Evolutionary conservation across 2,888 invertebrate species (phyloP).

Genomic region (Machimus atricapillus): DNA sequence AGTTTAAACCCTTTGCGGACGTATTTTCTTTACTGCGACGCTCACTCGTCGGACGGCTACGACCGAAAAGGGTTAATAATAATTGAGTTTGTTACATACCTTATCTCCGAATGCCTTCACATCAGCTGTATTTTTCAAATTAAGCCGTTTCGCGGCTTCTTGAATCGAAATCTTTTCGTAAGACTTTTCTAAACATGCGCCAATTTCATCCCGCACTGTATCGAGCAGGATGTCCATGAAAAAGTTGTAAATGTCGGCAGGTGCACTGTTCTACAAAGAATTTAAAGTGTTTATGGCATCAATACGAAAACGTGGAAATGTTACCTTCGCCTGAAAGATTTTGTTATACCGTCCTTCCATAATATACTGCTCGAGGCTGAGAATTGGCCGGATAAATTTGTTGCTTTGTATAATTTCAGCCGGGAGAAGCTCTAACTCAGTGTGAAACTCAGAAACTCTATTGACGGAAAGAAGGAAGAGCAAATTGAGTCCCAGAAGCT

Average conservation of each 20-base stretch:
- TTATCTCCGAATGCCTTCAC: slow-evolving; percentile 82
- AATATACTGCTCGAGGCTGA: slow-evolving; percentile 95
- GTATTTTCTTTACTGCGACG: too few species aligned
- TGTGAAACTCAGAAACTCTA: slow-evolving; percentile 97
- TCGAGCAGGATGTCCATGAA: slow-evolving; percentile 96
- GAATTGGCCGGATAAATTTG: slow-evolving; percentile 91
- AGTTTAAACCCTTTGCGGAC: too few species aligned
- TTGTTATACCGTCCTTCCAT: slow-evolving; percentile 99
- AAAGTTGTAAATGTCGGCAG: slow-evolving; percentile 92
- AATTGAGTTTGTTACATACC: slow-evolving; percentile 61
- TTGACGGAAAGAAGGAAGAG: slow-evolving; percentile 94
- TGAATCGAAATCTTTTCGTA: slow-evolving; percentile 87
- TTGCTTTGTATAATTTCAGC: slow-evolving; percentile 91
- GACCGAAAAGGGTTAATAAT: too few species aligned
- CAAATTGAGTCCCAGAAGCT: slow-evolving; percentile 92
- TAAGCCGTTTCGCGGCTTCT: slow-evolving; percentile 89
- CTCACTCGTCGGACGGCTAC: too few species aligned
- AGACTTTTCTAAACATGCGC: slow-evolving; percentile 95
- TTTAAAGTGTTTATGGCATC: background rate
- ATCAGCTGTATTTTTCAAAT: slow-evolving; percentile 78
- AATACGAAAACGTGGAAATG: background rate
- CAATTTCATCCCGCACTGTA: slow-evolving; percentile 96
- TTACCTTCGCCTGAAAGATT: slow-evolving; percentile 85
- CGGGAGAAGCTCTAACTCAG: slow-evolving; percentile 92
- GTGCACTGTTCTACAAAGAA: slow-evolving; percentile 81